Evolutionary conservation across 2,797 vertebrate genomes (phyloP), one percentile per base, ranked within the genome.

Genomic region (Pitangus sulphuratus): DNA sequence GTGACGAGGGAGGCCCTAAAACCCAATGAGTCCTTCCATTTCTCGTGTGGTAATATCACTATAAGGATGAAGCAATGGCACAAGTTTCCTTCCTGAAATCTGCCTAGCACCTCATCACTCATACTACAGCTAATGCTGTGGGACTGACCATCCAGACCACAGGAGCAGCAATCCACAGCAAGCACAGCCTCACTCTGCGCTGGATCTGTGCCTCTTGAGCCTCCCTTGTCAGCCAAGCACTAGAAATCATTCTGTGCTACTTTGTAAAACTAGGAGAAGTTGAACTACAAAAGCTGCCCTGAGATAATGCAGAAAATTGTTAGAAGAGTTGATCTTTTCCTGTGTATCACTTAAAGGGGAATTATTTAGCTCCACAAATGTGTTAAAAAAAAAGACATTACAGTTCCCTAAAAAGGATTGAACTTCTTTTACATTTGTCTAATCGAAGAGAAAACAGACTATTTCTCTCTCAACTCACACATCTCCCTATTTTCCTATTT

Each of bases 11-110:
- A 83, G 11, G 33, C 17, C 50, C 50, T 48, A 28, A 13, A 83
- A 48, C 39, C 30, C 42, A 65, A 2, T 0, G 1, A 77, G 6
- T 53, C 42, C 33, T 76, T 24, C 39, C 4, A 1, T 33, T 71
- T 72, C 51, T 42, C 20, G 13, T 65, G 64, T 8, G 25, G 7
- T 42, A 76, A 0, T 11, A 40, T 31, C 45, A 65, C 15, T 5
- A 14, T 0, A 1, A 88, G 30, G 42, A 70, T 42, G 26, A 90
- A 90, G 64, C 22, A 88, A 48, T 1, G 2, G 39, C 54, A 76
- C 15, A 28, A 40, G 18, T 45, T 83, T 84, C 37, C 61, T 31
- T 72, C 44, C 78, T 44, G 28, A 69, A 74, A 58, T 26, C 10
- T 53, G 31, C 25, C 60, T 30, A 56, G 30, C 53, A 30, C 26